Evolutionary conservation across 2,113 vertebrate species (phyloP).

Genomic region (Fukomys damarensis): DNA sequence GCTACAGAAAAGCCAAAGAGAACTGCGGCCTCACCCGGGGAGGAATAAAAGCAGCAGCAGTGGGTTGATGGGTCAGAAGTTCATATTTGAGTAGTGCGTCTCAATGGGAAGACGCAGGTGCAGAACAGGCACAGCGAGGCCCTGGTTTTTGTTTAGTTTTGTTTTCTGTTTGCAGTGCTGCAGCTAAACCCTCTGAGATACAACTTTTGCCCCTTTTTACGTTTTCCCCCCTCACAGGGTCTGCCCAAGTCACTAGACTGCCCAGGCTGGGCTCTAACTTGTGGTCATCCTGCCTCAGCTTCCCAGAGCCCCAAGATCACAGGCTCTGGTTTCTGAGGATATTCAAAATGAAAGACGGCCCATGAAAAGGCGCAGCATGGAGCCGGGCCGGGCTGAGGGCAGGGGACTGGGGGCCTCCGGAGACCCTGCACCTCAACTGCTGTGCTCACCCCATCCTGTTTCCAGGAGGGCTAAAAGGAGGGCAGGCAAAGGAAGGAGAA

Average conservation of each 20-base stretch:
- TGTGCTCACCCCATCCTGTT: neutral
- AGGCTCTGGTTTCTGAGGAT: neutral
- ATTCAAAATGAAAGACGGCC: neutral
- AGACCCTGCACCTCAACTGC: neutral
- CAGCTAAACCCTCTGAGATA: neutral
- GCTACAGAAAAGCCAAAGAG: neutral
- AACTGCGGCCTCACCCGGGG: neutral
- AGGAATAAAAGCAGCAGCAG: neutral
- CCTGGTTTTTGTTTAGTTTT: neutral
- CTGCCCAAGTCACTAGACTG: neutral
- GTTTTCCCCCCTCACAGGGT: neutral
- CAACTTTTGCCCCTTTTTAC: neutral
- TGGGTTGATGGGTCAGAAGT: neutral
- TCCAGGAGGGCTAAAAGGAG: neutral
- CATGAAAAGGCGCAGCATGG: accelerated
- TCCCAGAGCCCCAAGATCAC: neutral
- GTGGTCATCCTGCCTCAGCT: neutral
- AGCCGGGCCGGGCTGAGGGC: too few relatives aligned
- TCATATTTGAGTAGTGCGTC: neutral
- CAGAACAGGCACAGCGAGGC: neutral
- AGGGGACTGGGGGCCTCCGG: neutral
- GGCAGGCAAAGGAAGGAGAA: neutral
- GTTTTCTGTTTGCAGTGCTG: neutral
- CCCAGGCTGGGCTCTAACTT: neutral
- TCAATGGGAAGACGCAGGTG: neutral